Evolutionary conservation across 2,888 invertebrate species (phyloP).

Genomic region (Eupithecia tripunctaria): DNA sequence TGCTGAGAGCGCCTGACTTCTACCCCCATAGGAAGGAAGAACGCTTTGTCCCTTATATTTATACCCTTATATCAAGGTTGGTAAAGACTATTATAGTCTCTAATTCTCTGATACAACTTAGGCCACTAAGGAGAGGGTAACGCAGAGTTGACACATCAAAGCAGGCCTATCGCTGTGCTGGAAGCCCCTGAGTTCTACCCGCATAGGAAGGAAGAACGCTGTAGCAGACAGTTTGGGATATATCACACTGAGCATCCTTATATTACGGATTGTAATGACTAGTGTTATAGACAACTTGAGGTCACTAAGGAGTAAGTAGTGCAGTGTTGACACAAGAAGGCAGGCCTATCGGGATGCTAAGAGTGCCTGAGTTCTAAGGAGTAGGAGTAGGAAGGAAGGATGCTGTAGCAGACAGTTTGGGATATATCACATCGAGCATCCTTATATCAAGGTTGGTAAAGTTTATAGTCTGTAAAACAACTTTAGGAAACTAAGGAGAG

Average conservation of each 20-base stretch:
- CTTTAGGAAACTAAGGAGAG: too few relatives aligned
- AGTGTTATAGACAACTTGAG: background rate
- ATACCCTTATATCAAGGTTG: too few relatives aligned
- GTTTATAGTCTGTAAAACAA: too few relatives aligned
- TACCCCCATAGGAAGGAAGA: too few relatives aligned
- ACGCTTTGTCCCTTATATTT: too few relatives aligned
- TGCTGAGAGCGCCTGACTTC: slow-evolving; percentile 94
- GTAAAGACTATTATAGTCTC: too few relatives aligned
- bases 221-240: slow-evolving; percentile 96
- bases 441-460: too few relatives aligned
- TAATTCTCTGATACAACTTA: too few relatives aligned
- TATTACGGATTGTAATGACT: slow-evolving; percentile 88
- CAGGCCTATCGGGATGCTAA: slow-evolving; percentile 88
- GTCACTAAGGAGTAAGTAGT: background rate
- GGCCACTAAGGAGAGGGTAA: too few relatives aligned
- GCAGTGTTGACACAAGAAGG: slow-evolving; percentile 86
- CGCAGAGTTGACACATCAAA: slow-evolving; percentile 87
- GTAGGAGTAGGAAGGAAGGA: too few relatives aligned
- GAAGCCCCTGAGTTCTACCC: slow-evolving; percentile 96
- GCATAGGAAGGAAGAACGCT: slow-evolving; percentile 97
- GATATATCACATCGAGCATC: slow-evolving; percentile 92
- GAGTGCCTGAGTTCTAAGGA: too few relatives aligned
- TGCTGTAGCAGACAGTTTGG: slow-evolving; percentile 97
- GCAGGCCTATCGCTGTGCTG: slow-evolving; percentile 89
- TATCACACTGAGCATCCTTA: slow-evolving; percentile 94